These are phyloP conservation scores for Melipona bicolor DNA, from an alignment of 2,888 invertebrate genomes.

Conservation along the genomic window DNA sequence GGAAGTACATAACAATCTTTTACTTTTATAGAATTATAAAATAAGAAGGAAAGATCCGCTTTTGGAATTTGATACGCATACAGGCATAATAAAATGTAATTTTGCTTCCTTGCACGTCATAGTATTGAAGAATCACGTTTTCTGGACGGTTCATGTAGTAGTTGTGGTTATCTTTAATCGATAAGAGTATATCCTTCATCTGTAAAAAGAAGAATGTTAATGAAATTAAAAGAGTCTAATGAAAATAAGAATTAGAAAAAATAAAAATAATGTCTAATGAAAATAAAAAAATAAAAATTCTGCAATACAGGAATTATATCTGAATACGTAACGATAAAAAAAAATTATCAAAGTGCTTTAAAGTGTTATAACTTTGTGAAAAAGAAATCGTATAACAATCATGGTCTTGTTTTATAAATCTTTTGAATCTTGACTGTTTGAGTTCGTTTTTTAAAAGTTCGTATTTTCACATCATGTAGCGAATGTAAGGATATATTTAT, in stretches of 20 bases:
- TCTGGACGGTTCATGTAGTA: slow-evolving; percentile 8
- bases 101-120: slow-evolving; percentile 7
- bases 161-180: not conserved
- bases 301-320: not conserved
- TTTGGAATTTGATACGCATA: not conserved
- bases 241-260: not conserved
- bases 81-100: slow-evolving; percentile 7
- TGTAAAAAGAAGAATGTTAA: not conserved
- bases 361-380: too few relatives aligned
- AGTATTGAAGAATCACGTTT: slow-evolving; percentile 2
- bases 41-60: not conserved
- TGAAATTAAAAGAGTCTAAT: too few relatives aligned
- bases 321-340: too few relatives aligned
- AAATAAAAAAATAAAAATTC: not conserved
- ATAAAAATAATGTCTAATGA: not conserved
- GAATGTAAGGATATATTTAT: too few relatives aligned
- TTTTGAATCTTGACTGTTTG: too few relatives aligned
- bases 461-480: too few relatives aligned
- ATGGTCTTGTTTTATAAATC: too few relatives aligned
- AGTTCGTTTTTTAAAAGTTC: too few relatives aligned
- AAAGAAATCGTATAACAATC: too few relatives aligned
- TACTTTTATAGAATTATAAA: not conserved
- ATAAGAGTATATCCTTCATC: not conserved
- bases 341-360: too few relatives aligned
- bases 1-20: not conserved